Evolutionary conservation across 2,888 invertebrate species (phyloP), one percentile per base, ranked within the genome.

Genomic region (Aleiodes testaceus): DNA sequence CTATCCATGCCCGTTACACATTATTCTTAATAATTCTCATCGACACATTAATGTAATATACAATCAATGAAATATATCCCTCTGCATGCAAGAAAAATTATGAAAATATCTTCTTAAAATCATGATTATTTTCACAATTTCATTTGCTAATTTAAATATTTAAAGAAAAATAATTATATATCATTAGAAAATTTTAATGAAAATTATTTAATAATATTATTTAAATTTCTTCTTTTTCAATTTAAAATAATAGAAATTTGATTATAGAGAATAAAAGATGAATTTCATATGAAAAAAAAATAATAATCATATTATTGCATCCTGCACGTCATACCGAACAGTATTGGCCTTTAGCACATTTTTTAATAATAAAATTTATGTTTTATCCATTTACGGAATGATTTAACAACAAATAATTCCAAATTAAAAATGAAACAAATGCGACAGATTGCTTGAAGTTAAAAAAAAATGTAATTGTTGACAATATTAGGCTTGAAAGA

Each of bases 401-500:
- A 53, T 53, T 22, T 59, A 69, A 70, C 59, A 65, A 26, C 66
- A 63, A n/a, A n/a, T n/a, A n/a, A n/a, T n/a, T n/a, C n/a, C n/a
- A n/a, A n/a, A n/a, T n/a, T n/a, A n/a, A n/a, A n/a, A n/a, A n/a
- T n/a, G n/a, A n/a, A 49, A 49, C n/a, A 49, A 49, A 49, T 55
- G 77, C 36, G 76, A 78, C 68, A 72, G 75, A 72, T 78, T 72
- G 66, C 66, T 66, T 66, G 72, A 69, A 49, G 68, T 26, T 66
- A 79, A 78, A 79, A 78, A 82, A 79, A 81, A 82, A 84, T 82
- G 85, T 83, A 86, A 85, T 81, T 81, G 82, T 85, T 85, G 86
- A 86, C 86, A 86, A 86, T 86, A 86, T 85, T 85, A 83, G 82
- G 85, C 84, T 85, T 81, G 83, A 82, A 79, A 77, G 78, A 67